Evolutionary conservation across 2,113 vertebrate genomes (phyloP), one percentile per base, ranked within the genome.

Genomic region (Murina feae): DNA sequence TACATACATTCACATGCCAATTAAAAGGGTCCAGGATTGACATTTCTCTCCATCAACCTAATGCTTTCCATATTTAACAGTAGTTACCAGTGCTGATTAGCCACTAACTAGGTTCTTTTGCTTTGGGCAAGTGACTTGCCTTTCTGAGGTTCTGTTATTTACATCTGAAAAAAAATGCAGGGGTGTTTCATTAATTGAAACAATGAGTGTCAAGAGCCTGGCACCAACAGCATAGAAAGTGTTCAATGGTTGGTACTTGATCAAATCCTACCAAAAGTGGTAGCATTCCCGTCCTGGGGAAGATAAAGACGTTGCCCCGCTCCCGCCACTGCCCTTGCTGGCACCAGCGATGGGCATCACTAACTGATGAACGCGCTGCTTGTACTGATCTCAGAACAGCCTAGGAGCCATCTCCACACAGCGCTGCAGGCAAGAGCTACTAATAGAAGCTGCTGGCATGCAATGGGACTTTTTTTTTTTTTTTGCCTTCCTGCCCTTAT

Each of bases 31-130:
- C 82, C 18, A 2, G 39, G 14, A 86, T 60, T 80, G 94, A 86
- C 58, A 75, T 39, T 90, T 90, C 90, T 93, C 60, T 79, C 68
- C 35, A 83, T 95, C 82, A 83, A 6, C 49, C 30, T 25, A 75
- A 80, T 79, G 78, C 60, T 30, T 95, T 96, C 93, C 89, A 79
- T 95, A 89, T 92, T 93, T 90, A 92, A 92, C 82, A 94, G 91
- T 91, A 94, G 90, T 89, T 86, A 58, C 60, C 69, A 89, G 69
- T 94, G 74, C 78, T 92, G 72, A 69, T 90, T 86, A 90, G 65
- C 44, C 51, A 75, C 51, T 60, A 42, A 75, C 82, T 80, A 91
- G 79, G 69, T 95, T 92, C 74, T 78, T 92, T 72, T 65, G 55
- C 69, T 69, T 92, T 69, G 74, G 68, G 69, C 69, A 81, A 96